Percentiles rank a stretch among this genome's conserved stretches.
Conservation (phyloP, 2,888 invertebrate species). For the Macrosiphum euphorbiae region DNA sequence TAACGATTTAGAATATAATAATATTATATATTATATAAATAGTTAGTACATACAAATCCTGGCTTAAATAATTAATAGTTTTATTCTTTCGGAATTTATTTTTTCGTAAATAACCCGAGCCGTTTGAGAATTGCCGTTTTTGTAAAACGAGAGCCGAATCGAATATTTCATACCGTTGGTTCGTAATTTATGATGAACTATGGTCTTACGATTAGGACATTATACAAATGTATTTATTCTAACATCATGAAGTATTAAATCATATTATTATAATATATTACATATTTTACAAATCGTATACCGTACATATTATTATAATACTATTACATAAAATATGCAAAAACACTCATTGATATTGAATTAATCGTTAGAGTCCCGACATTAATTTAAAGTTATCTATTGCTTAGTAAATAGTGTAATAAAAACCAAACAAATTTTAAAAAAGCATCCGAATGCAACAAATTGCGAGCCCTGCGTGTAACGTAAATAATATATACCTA, state of each 20-base stretch:
- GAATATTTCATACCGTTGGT: neutral
- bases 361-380: neutral
- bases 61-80: too few relatives aligned
- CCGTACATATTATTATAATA: neutral
- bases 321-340: neutral
- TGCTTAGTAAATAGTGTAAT: neutral
- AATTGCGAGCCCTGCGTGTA: neutral
- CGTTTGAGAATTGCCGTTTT: too few relatives aligned
- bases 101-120: too few relatives aligned
- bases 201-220: neutral
- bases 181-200: neutral
- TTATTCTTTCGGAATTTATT: too few relatives aligned
- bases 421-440: neutral
- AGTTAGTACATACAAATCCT: neutral
- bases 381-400: neutral
- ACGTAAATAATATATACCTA: too few relatives aligned
- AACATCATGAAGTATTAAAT: neutral
- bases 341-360: neutral
- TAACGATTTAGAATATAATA: neutral
- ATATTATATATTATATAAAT: neutral
- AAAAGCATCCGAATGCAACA: neutral
- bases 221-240: neutral
- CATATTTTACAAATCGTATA: neutral
- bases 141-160: too few relatives aligned
- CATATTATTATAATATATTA: neutral